Evolutionary conservation across 2,797 vertebrate genomes (phyloP).

Genomic region (Muscicapa striata): DNA sequence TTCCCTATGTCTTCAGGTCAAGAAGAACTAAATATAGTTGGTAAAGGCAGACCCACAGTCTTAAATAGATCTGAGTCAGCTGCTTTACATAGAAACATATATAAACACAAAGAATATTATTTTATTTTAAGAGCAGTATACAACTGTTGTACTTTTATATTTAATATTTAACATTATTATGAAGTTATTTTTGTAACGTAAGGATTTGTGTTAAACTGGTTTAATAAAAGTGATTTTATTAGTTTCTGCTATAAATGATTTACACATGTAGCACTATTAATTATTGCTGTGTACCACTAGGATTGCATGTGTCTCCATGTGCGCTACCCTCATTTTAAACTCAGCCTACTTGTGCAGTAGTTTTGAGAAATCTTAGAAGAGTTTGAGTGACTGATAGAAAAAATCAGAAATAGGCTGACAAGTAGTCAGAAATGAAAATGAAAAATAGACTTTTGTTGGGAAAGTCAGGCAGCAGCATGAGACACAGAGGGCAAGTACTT

Average conservation of each 20-base stretch:
- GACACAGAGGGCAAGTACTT: background rate
- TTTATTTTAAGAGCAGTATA: background rate
- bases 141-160: background rate
- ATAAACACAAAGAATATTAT: background rate
- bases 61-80: background rate
- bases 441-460: background rate
- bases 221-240: conserved; percentile 1
- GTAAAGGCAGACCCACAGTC: background rate
- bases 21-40: background rate
- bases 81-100: background rate
- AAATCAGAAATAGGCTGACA: background rate
- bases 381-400: background rate
- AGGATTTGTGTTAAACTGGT: background rate
- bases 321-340: background rate
- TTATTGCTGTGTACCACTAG: background rate
- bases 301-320: background rate
- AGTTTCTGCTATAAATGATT: background rate
- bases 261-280: background rate
- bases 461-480: background rate
- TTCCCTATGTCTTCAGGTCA: background rate
- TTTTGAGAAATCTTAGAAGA: background rate
- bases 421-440: background rate
- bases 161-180: background rate
- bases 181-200: conserved; percentile 9
- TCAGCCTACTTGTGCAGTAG: background rate